These are phyloP conservation scores for Thomomys bottae DNA, from an alignment of 2,113 vertebrate genomes.

Conservation along the genomic window DNA sequence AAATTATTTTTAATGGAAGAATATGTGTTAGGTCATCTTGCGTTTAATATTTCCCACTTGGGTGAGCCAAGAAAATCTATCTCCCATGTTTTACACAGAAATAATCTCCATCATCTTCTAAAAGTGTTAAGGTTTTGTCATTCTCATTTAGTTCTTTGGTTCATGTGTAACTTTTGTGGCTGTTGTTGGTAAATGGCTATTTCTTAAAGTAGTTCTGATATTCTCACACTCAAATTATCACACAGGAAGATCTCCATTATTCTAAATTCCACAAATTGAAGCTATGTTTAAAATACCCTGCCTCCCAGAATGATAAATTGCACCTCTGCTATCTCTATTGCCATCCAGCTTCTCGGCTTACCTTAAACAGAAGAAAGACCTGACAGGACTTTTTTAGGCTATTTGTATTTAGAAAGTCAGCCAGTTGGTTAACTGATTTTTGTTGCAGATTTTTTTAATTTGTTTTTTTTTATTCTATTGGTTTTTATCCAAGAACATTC, in stretches of 20 bases:
- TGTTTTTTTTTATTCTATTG: too few species aligned
- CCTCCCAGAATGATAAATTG: constrained; percentile 2
- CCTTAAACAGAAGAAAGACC: constrained; percentile 9
- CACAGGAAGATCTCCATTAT: background rate
- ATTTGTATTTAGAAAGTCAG: constrained; percentile 28
- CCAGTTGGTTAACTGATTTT: constrained; percentile 39
- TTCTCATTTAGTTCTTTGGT: background rate
- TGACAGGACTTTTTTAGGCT: background rate
- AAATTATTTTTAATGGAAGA: constrained; percentile 11
- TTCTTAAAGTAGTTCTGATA: background rate
- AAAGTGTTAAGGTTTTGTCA: constrained; percentile 9
- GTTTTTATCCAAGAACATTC: constrained; percentile 11
- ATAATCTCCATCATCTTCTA: background rate
- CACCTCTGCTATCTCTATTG: too few species aligned
- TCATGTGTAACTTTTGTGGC: background rate
- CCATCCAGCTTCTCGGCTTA: background rate
- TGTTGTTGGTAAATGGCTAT: background rate
- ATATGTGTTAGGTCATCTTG: background rate
- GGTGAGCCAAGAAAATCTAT: background rate
- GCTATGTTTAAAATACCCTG: background rate
- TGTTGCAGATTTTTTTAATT: too few species aligned
- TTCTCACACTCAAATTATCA: background rate
- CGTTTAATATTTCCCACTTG: background rate
- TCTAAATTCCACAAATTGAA: background rate
- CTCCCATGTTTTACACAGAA: background rate